Base-by-base conservation (phyloP, 2,797 vertebrate genomes). In the Paedocypris micromegethes region DNA sequence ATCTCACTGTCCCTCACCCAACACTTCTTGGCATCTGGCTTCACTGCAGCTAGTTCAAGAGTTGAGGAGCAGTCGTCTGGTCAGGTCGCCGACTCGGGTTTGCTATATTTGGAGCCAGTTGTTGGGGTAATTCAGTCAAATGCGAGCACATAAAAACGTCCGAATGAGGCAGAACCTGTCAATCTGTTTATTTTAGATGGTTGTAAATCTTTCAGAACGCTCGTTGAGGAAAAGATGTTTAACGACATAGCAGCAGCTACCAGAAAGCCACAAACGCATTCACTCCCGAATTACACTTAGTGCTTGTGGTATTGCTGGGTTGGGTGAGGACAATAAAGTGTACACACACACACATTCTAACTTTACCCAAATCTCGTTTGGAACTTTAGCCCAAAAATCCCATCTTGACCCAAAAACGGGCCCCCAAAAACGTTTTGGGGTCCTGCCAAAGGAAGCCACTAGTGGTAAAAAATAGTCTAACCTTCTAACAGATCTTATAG, bases 11-110 rank as follows among this genome's bases (percentile, higher is more conserved):
- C 54, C 54, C 6, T 39, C 4, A 9, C n/a, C 55, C 45, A 47
- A 53, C 42, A 46, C 42, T 50, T 68, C 47, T 59, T 53, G 48
- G 60, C 45, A 6, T 42, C 6, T 23, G 23, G 42, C 46, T 9
- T 66, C 54, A 50, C 46, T 6, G 40, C 64, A 65, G 51, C 38
- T 65, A 37, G 46, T 58, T 66, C 38, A 4, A 57, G 39, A 46
- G 48, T 46, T 65, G 52, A 55, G 2, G 8, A 6, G 38, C 5
- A 55, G 51, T 44, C 3, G 54, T 40, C 42, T 1, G 6, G 2
- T 57, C 23, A 23, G 23, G 23, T 23, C 23, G 23, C 23, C 23
- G 23, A 23, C 23, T 23, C 23, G 23, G 23, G 23, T 23, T 23
- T 23, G 23, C 23, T 23, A 23, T 23, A 23, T 23, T 23, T 23